Conservation (phyloP, 1,140 invertebrate species). For the Bathynomus jamesi region DNA sequence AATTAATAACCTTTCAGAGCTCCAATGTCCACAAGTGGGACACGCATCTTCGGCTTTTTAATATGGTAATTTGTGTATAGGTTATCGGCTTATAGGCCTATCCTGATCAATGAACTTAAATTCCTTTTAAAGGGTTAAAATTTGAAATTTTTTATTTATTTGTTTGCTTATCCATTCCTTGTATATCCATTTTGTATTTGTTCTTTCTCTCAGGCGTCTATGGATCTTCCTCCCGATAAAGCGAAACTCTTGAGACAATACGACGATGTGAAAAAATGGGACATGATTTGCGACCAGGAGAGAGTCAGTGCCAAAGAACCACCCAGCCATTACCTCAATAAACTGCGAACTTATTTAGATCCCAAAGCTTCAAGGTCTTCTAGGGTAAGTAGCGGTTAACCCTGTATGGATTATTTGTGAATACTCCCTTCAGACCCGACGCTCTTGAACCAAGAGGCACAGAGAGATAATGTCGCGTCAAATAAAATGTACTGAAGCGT, state of each 20-base stretch:
- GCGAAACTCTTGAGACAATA: slow-evolving; percentile 93
- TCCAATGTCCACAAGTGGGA: too few relatives aligned
- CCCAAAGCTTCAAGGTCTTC: slow-evolving; percentile 90
- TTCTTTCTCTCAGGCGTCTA: slow-evolving; percentile 44
- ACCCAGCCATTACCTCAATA: slow-evolving; percentile 87
- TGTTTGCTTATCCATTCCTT: background rate
- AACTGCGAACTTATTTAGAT: slow-evolving; percentile 87
- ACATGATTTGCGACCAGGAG: slow-evolving; percentile 99
- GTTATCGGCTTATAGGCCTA: too few relatives aligned
- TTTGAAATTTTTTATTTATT: background rate
- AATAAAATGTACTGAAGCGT: too few relatives aligned
- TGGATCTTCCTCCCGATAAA: slow-evolving; percentile 98
- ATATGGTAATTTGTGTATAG: too few relatives aligned
- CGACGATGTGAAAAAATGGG: slow-evolving; percentile 98
- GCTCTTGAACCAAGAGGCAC: background rate
- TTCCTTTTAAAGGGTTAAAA: too few relatives aligned
- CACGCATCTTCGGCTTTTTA: too few relatives aligned
- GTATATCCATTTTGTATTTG: background rate
- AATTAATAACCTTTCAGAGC: too few relatives aligned
- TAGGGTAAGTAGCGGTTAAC: slow-evolving; percentile 56
- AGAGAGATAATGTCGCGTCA: too few relatives aligned
- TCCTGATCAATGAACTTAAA: too few relatives aligned
- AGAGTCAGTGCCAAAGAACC: slow-evolving; percentile 94
- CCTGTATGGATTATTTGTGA: background rate
- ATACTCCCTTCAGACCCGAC: too few relatives aligned